Base-by-base conservation (phyloP, 2,888 invertebrate species). In the Apotomis turbidana region DNA sequence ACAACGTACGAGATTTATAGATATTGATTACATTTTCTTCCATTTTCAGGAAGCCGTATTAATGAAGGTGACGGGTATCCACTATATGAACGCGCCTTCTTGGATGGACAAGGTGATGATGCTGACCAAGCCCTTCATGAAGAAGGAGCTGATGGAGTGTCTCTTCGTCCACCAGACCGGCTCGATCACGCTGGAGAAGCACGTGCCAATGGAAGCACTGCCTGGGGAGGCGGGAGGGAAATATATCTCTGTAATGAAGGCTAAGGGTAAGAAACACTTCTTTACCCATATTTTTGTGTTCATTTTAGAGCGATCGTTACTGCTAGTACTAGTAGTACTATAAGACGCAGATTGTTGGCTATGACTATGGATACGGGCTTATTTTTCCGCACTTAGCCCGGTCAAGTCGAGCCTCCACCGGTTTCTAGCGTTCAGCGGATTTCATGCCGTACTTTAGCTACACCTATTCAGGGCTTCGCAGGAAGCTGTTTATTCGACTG, bases 111-210 rank as follows among this genome's bases (percentile, higher is more conserved):
- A 94, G 76, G 86, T 96, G 52, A 80, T 96, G 85, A 94, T 94
- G 59, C 83, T 96, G 72, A 93, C 96, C 86, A 94, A 93, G 77
- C 96, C 96, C 0, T 96, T 96, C 79, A 93, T 96, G 94, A 96
- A 96, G 81, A 96, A 95, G 76, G 95, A 95, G 76, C 85, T 96
- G 1, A 75, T 89, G 46, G 88, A 86, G 10, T 85, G 93, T 74
- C 80, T 95, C 55, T 88, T 89, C 64, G 85, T 95, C 71, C 95
- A 95, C 78, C 90, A 90, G 67, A 82, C 83, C 1, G 87, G 85
- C 0, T 76, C 93, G 12, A 91, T 91, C 1, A 90, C 90, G 5
- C 80, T 95, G 54, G 83, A 82, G 55, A 93, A 95, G 79, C 92
- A 83, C 76, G 81, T 95, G 15, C 95, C 96, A 0, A 80, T 91